These are phyloP conservation scores for Rotaria sp. DNA, from an alignment of 2,888 invertebrate genomes.

Conservation along the genomic window DNA sequence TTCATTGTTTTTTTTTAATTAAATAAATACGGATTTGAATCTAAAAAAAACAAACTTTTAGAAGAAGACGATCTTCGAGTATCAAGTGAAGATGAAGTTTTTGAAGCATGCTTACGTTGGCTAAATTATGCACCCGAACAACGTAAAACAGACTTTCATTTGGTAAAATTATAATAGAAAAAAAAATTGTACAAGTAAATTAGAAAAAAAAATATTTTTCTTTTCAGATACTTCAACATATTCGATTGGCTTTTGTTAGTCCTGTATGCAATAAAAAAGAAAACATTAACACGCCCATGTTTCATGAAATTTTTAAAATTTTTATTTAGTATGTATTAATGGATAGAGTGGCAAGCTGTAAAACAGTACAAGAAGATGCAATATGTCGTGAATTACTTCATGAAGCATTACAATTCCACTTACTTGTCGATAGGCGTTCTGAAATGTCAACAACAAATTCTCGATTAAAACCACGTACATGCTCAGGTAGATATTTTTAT, in stretches of 20 bases:
- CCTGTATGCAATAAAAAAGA: slow-evolving; percentile 44
- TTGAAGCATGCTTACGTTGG: slow-evolving; percentile 57
- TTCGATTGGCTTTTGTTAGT: slow-evolving; percentile 57
- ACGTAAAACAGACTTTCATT: slow-evolving; percentile 50
- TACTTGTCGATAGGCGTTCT: slow-evolving; percentile 56
- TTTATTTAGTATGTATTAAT: slow-evolving; percentile 53
- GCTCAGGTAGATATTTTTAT: slow-evolving; percentile 46
- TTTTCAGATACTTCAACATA: slow-evolving; percentile 54
- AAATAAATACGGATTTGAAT: too few species aligned
- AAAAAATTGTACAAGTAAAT: background rate
- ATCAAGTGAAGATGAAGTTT: slow-evolving; percentile 58
- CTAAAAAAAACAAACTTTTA: too few species aligned
- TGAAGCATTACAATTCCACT: slow-evolving; percentile 57
- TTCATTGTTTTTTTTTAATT: too few species aligned
- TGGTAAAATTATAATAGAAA: slow-evolving; percentile 45
- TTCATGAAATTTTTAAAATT: background rate
- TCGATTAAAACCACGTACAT: slow-evolving; percentile 50
- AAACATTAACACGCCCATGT: background rate
- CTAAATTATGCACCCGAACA: slow-evolving; percentile 50
- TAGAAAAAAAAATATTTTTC: slow-evolving; percentile 32
- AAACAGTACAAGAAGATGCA: slow-evolving; percentile 51
- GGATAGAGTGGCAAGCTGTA: slow-evolving; percentile 55
- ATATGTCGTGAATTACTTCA: slow-evolving; percentile 55
- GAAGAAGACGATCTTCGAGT: slow-evolving; percentile 57
- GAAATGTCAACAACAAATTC: slow-evolving; percentile 54